phyloP scores from a whole-genome alignment of 1,140 invertebrate species.

The Leptoteleia sp. region DNA sequence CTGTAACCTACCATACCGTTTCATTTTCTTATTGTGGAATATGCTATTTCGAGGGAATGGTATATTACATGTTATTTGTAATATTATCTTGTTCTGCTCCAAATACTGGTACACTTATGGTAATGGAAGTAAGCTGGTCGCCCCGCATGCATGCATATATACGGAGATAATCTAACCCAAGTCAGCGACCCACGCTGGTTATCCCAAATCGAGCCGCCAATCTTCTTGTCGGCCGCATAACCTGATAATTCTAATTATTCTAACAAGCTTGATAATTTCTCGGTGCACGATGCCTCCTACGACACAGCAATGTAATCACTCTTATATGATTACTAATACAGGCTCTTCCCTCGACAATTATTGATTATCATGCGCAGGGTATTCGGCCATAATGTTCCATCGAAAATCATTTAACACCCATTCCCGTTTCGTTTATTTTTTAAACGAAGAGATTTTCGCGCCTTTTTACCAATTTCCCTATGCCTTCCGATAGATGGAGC shows the following conservation, averaged over 20 bases:
- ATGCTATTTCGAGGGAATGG: not conserved
- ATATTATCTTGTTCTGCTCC: constrained; percentile 54
- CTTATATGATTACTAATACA: constrained; percentile 18
- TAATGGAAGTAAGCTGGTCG: constrained; percentile 39
- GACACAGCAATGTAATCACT: constrained; percentile 28
- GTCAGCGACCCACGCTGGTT: constrained; percentile 67
- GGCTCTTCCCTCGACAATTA: not conserved
- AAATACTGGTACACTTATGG: constrained; percentile 51
- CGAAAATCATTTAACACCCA: too few species aligned
- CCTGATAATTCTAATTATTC: constrained; percentile 75
- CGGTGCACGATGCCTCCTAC: constrained; percentile 17
- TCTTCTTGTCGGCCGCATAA: constrained; percentile 71
- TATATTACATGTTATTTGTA: constrained; percentile 29
- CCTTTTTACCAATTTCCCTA: too few species aligned
- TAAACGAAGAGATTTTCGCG: too few species aligned
- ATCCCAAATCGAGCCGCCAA: constrained; percentile 64
- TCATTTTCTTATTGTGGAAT: too few species aligned
- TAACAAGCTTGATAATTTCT: constrained; percentile 75
- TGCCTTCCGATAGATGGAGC: too few species aligned
- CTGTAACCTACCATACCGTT: too few species aligned
- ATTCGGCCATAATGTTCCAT: too few species aligned
- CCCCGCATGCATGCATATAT: constrained; percentile 46
- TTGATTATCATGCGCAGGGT: too few species aligned
- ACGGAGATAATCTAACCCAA: constrained; percentile 67
- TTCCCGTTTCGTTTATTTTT: too few species aligned